Conservation (phyloP, 2,888 invertebrate species). For the Tinea trinotella region DNA sequence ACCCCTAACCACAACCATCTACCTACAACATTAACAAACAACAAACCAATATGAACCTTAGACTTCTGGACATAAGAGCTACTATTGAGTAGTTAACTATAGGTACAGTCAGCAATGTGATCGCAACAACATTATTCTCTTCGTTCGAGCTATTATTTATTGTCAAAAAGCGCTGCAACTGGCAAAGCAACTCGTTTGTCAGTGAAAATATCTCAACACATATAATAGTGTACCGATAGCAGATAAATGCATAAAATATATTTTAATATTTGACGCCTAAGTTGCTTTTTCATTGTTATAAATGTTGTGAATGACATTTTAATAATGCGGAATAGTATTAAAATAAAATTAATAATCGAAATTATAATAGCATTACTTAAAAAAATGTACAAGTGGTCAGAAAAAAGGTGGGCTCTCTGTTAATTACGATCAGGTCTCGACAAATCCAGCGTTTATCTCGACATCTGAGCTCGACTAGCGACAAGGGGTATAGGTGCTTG, state of each 20-base stretch:
- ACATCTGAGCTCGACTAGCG: too few species aligned
- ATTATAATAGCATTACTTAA: too few species aligned
- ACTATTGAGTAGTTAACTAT: not conserved
- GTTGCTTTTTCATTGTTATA: not conserved
- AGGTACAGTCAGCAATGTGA: not conserved
- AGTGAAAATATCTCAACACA: not conserved
- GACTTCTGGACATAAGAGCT: not conserved
- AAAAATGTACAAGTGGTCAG: too few species aligned
- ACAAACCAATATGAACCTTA: not conserved
- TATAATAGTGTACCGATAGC: not conserved
- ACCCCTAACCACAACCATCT: not conserved
- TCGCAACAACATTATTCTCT: conserved; percentile 8
- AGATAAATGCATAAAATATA: not conserved
- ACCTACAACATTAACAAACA: not conserved
- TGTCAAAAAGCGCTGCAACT: conserved; percentile 11
- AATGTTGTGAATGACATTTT: too few species aligned
- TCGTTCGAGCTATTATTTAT: conserved; percentile 12
- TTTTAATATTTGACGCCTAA: too few species aligned
- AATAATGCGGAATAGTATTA: too few species aligned
- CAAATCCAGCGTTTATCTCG: too few species aligned
- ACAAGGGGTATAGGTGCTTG: too few species aligned
- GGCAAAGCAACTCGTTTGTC: conserved; percentile 14
- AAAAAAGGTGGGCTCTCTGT: too few species aligned
- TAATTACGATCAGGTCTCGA: too few species aligned
- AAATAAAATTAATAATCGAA: too few species aligned